Evolutionary conservation across 2,113 vertebrate genomes (phyloP), one percentile per base, ranked within the genome.

Genomic region (Tetraodon nigroviridis): DNA sequence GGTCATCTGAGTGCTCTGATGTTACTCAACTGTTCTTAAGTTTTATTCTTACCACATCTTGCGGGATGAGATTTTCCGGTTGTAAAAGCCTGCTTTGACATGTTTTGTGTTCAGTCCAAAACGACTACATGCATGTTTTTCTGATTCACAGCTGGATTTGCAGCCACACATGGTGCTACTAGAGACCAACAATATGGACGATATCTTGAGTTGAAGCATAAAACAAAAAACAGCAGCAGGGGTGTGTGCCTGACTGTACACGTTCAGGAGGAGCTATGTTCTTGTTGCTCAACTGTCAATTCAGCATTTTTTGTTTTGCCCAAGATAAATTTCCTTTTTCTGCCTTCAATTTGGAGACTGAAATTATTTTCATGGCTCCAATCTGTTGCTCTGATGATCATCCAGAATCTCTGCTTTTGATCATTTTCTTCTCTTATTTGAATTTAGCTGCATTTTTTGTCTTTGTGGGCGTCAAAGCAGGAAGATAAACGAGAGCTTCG

Each of bases 261-360:
- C 11, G 10, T 37, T 2, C 32, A 37, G 32, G 7, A 11, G 10
- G 10, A 11, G 32, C 8, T 37, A 10, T 11, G 32, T 12, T 37
- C 32, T 37, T 8, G 32, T 37, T 37, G 32, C 32, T 37, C 7
- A 46, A 10, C 41, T 73, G 73, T 61, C 46, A 12, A 61, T 58
- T 82, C 76, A 80, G 76, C 76, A 61, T 61, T 78, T 75, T 52
- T 1, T 7, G 3, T 53, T 17, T 3, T 49, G 14, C 7, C 41
- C n/a, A 15, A 7, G 48, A 44, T 1, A 11, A 21, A 45, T 63
- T 69, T 67, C 46, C 52, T 7, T 49, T n/a, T 24, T n/a, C 22
- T 58, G 20, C 58, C 8, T 64, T 37, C 8, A 2, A 16, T 47
- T 17, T 16, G 6, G 52, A 55, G 21, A 49, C 17, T 7, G 22